Base-by-base conservation (phyloP, 2,888 invertebrate genomes). In the Scaptomyza reducta region DNA sequence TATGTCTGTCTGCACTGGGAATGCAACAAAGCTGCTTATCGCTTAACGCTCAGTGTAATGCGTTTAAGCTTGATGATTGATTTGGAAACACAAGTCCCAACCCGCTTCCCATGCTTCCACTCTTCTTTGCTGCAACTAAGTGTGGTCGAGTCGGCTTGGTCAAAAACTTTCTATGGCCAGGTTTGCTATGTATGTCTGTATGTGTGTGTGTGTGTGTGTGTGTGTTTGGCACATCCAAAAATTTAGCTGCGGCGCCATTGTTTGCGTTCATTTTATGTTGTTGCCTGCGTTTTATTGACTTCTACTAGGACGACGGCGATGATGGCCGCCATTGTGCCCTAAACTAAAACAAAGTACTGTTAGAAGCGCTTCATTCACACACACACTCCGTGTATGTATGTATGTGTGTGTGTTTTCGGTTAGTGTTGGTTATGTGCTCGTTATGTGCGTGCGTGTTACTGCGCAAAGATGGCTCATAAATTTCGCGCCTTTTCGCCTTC, bases 201-300 rank as follows among this genome's bases (percentile, higher is more conserved):
- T 22, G 5, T 22, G 22, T 22, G 22, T n/a, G n/a, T n/a, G n/a
- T n/a, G n/a, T n/a, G n/a, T n/a, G n/a, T n/a, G 22, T 22, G 22
- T 22, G 3, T 22, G 22, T 22, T 4, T 46, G 44, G 38, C 38
- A 38, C 38, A 38, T 14, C 38, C 14, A 16, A 38, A 40, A 40
- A 40, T 9, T 35, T 3, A 3, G 16, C 70, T 40, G 16, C 54
- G 71, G 67, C 83, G 83, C 79, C 82, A 79, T 87, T 87, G 14
- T 81, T 65, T 16, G 40, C 66, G 70, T 77, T 54, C 60, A 62
- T 86, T 85, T 85, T 86, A 85, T 87, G 82, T 79, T 77, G 74
- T 64, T 77, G 87, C 87, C 82, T 86, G 86, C 85, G 80, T 86
- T 86, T 86, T 86, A 86, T 86, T 84, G 84, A 85, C 85, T 81